Evolutionary conservation across 2,113 vertebrate genomes (phyloP), one percentile per base, ranked within the genome.

Genomic region (Oncorhynchus mykiss): DNA sequence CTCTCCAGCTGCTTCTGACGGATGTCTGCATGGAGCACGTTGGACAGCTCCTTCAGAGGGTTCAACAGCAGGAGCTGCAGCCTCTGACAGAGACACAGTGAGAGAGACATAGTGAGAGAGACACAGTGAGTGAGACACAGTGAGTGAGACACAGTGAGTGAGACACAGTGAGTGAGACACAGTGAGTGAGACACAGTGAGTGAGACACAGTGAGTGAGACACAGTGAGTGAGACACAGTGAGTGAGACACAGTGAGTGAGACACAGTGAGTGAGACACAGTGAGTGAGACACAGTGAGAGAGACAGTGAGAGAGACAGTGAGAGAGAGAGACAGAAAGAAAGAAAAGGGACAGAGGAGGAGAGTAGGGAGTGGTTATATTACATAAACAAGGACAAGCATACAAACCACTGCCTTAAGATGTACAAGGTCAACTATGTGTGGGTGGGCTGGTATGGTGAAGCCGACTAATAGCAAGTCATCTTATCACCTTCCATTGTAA

Each of bases 1-100:
- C 97, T 97, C 85, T 99, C 98, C 86, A 99, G 87, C 73, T 99
- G 98, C 82, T 98, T 99, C 86, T 98, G 98, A 71, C 97, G 92
- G 79, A 99, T 99, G 92, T 99, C 97, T 64, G 96, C 93, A 22
- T 99, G 97, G 75, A 94, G 94, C 78, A 98, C 95, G 73, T 92
- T 96, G 73, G 97, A 99, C 81, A 99, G 90, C 77, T 99, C 98
- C 91, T 97, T 98, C 85, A 99, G 86, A 16, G 98, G 98, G 85
- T 97, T 97, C 88, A 99, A 79, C 88, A 99, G 89, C 82, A 99
- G 92, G 77, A 98, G 95, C 77, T 99, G 98, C 73, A 99, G 92
- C 60, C 97, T 95, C 98, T 13, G 57, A 60, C 16, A 88, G 81
- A 64, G 75, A 3, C 78, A 65, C 31, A 79, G 5, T 73, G 24